Percentiles rank a stretch among this genome's conserved stretches.
Conservation (phyloP, 2,113 vertebrate genomes). For the Sorex araneus region DNA sequence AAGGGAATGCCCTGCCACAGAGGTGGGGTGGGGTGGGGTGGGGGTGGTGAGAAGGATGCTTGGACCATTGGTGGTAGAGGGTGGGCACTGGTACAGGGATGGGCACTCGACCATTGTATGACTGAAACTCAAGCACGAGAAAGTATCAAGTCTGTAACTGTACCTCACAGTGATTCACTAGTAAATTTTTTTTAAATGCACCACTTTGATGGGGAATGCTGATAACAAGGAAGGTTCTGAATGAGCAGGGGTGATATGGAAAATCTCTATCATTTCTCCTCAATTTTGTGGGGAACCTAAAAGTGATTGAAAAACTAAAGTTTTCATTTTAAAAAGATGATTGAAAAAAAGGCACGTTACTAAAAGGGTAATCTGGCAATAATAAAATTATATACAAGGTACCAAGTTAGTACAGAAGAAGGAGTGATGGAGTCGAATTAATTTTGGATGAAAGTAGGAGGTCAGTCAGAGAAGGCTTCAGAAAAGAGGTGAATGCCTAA, state of each 20-base stretch:
- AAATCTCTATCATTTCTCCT: not conserved
- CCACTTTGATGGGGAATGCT: not conserved
- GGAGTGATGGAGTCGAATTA: conserved; percentile 21
- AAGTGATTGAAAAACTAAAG: not conserved
- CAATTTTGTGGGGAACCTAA: conserved; percentile 11
- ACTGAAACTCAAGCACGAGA: too few relatives aligned
- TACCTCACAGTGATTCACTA: too few relatives aligned
- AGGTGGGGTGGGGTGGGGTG: too few relatives aligned
- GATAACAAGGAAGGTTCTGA: not conserved
- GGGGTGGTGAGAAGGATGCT: too few relatives aligned
- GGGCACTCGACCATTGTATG: too few relatives aligned
- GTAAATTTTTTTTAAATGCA: not conserved
- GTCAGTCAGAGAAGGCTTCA: conserved; percentile 44
- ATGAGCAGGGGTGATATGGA: not conserved
- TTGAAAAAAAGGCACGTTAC: not conserved
- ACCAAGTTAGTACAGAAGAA: conserved; percentile 62
- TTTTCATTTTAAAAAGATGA: not conserved
- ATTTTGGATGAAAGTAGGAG: conserved; percentile 48
- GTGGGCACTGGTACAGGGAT: too few relatives aligned
- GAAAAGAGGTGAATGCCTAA: conserved; percentile 50
- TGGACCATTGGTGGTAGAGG: too few relatives aligned
- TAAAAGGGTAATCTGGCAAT: not conserved
- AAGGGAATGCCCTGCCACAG: too few relatives aligned
- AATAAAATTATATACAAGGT: conserved; percentile 34
- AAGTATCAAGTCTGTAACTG: too few relatives aligned